phyloP scores from a whole-genome alignment of 1,140 invertebrate genomes.

The Psix sp. region DNA sequence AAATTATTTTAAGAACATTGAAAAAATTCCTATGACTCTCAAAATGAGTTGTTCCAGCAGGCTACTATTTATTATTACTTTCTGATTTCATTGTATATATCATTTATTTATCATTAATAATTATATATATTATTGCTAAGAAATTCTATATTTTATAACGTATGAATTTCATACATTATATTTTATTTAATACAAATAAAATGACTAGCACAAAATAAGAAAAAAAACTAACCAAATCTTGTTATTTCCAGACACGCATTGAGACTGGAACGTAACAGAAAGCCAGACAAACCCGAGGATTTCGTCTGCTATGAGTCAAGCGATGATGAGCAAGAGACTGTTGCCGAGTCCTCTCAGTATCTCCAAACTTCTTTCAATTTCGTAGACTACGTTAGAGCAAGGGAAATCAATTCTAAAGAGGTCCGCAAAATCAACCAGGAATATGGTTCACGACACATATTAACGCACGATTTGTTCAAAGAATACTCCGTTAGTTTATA shows the following conservation, averaged over 20 bases:
- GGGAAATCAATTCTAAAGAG: slow-evolving; percentile 85
- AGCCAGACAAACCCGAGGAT: slow-evolving; percentile 91
- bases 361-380: slow-evolving; percentile 90
- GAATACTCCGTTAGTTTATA: slow-evolving; percentile 88
- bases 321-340: slow-evolving; percentile 88
- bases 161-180: no score
- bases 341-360: slow-evolving; percentile 82
- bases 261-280: slow-evolving; percentile 82
- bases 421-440: slow-evolving; percentile 85
- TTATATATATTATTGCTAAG: no score
- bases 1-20: no score
- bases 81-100: no score
- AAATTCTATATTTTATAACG: no score
- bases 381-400: slow-evolving; percentile 87
- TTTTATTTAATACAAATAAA: no score
- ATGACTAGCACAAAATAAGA: background rate
- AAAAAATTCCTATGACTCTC: no score
- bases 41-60: no score
- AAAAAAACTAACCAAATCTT: background rate
- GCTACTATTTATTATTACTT: no score
- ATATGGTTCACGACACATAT: slow-evolving; percentile 89
- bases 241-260: slow-evolving; percentile 62
- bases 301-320: slow-evolving; percentile 92
- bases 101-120: no score
- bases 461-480: slow-evolving; percentile 91